Evolutionary conservation across 2,113 vertebrate species (phyloP).

Genomic region (Rattus rattus): DNA sequence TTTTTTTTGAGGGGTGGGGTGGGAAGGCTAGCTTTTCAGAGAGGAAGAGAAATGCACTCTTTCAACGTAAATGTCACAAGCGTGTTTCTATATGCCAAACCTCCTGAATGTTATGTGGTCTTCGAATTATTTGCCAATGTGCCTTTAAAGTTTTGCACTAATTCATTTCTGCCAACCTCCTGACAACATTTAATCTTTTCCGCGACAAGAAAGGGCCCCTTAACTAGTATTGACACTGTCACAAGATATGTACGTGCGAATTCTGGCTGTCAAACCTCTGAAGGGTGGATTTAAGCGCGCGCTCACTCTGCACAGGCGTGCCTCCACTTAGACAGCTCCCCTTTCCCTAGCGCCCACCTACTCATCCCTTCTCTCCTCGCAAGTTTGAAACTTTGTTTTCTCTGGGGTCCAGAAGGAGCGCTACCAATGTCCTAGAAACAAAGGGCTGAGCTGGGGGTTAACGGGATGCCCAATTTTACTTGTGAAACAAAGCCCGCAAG

Average conservation of each 20-base stretch:
- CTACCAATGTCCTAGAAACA: conserved; percentile 57
- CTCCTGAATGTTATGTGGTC: neutral
- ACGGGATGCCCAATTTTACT: conserved; percentile 57
- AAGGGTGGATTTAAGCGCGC: neutral
- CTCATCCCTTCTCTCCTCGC: neutral
- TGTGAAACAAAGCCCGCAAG: conserved; percentile 71
- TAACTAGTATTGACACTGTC: neutral
- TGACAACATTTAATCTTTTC: neutral
- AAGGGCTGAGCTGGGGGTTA: conserved; percentile 63
- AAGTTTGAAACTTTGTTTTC: conserved; percentile 78
- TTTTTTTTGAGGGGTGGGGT: neutral
- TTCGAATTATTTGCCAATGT: conserved; percentile 26
- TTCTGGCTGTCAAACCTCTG: conserved; percentile 27
- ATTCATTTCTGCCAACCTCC: conserved; percentile 25
- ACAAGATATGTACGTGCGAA: neutral
- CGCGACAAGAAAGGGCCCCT: neutral
- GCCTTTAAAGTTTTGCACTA: conserved; percentile 58
- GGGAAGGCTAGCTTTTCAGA: neutral
- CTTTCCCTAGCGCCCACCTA: neutral
- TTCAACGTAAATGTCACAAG: neutral
- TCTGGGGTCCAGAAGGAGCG: conserved; percentile 6
- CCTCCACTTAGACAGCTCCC: neutral
- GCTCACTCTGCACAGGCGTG: neutral
- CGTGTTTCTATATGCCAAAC: neutral
- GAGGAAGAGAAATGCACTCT: neutral